phyloP scores from a whole-genome alignment of 2,797 vertebrate species.

The Mycteria americana region DNA sequence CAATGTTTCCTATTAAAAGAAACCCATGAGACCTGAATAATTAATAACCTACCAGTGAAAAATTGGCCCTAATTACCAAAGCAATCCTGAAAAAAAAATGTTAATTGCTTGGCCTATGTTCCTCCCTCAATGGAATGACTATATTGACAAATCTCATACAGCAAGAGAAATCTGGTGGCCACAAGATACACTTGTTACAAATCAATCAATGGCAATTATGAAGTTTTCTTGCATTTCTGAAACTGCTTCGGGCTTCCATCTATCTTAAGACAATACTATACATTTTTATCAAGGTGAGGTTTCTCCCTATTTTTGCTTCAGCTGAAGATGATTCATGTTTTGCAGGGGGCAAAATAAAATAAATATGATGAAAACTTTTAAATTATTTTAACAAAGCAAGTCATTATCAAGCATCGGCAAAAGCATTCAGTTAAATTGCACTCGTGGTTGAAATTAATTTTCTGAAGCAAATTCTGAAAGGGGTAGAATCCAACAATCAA shows the following conservation, averaged over 20 bases:
- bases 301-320: background rate
- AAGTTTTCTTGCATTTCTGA: constrained; percentile 38
- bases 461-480: constrained; percentile 59
- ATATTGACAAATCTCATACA: constrained; percentile 50
- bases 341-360: background rate
- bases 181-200: constrained; percentile 43
- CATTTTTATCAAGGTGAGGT: background rate
- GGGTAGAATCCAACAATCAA: constrained; percentile 57
- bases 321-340: background rate
- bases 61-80: constrained; percentile 54
- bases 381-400: constrained; percentile 20
- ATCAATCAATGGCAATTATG: constrained; percentile 56
- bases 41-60: constrained; percentile 58
- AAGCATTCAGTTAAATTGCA: constrained; percentile 30
- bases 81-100: constrained; percentile 3
- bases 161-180: constrained; percentile 20
- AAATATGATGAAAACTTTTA: constrained; percentile 5
- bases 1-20: constrained; percentile 20
- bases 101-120: constrained; percentile 62
- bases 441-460: constrained; percentile 43
- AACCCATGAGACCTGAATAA: constrained; percentile 47
- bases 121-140: constrained; percentile 30
- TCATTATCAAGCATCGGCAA: constrained; percentile 17
- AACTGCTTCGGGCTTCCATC: constrained; percentile 16
- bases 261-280: background rate